Percentiles rank a stretch among this genome's conserved stretches.
Evolutionary conservation across 2,113 vertebrate genomes (phyloP).

Genomic region (Phalacrocorax aristotelis): DNA sequence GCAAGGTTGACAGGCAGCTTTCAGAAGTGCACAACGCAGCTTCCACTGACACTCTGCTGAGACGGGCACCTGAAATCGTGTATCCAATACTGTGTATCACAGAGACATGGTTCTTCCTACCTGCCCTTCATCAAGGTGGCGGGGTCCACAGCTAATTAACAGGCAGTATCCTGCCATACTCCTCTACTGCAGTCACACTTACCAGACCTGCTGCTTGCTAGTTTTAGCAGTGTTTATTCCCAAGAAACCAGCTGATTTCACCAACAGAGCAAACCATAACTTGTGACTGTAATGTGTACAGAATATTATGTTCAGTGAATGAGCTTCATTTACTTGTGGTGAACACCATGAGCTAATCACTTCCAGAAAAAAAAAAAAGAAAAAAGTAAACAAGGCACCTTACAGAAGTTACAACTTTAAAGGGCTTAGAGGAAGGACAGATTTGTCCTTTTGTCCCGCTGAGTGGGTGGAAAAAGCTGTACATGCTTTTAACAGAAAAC

Average conservation of each 20-base stretch:
- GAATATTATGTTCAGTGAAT: not conserved
- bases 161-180: not conserved
- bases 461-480: not conserved
- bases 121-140: not conserved
- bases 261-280: not conserved
- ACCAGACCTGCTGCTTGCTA: not conserved
- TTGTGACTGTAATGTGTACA: not conserved
- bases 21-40: not conserved
- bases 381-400: not conserved
- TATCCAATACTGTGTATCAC: not conserved
- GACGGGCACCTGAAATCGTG: accelerated
- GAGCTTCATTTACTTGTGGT: not conserved
- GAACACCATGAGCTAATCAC: not conserved
- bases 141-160: not conserved
- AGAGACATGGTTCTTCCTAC: not conserved
- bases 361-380: not conserved
- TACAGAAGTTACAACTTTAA: not conserved
- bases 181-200: not conserved
- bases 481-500: not conserved
- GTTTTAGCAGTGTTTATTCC: not conserved
- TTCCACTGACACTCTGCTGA: not conserved
- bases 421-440: not conserved
- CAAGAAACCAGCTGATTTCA: not conserved
- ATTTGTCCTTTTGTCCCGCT: not conserved
- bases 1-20: not conserved